A percentile compares a stretch with the other conserved stretches of the same genome.
Evolutionary conservation across 1,140 invertebrate species (phyloP).

Genomic region (Vanessa tameamea): DNA sequence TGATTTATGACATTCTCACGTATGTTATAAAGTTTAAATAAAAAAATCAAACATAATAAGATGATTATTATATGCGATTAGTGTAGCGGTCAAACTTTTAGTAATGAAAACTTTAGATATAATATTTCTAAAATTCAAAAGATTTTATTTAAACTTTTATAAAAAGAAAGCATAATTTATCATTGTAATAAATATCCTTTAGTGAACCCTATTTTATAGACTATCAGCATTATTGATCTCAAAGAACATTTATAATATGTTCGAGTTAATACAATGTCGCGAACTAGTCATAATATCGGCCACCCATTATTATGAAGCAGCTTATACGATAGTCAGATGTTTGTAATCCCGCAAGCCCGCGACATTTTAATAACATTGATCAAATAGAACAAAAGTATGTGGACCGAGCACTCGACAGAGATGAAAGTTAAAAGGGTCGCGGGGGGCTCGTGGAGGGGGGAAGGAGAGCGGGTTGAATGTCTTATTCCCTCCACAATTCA

Average conservation of each 20-base stretch:
- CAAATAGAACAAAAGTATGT: conserved; percentile 81
- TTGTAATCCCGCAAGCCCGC: conserved; percentile 73
- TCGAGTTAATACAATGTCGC: conserved; percentile 33
- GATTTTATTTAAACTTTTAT: too few species aligned
- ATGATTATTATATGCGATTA: too few species aligned
- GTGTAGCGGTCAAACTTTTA: too few species aligned
- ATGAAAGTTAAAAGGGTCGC: conserved; percentile 81
- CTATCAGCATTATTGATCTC: conserved; percentile 1
- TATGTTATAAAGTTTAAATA: too few species aligned
- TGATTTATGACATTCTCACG: not conserved
- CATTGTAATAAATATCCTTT: not conserved
- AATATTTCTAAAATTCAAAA: too few species aligned
- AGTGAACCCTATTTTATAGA: not conserved
- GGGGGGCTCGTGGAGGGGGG: conserved; percentile 46
- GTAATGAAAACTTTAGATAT: too few species aligned
- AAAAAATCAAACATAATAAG: too few species aligned
- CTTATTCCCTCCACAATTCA: conserved; percentile 80
- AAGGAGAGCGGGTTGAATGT: conserved; percentile 75
- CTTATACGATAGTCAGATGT: conserved; percentile 68
- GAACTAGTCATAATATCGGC: conserved; percentile 32
- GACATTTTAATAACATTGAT: conserved; percentile 81
- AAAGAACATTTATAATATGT: not conserved
- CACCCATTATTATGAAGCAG: conserved; percentile 41
- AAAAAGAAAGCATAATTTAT: not conserved
- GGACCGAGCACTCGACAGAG: conserved; percentile 79